These are phyloP conservation scores for Cheilosia grossa DNA, from an alignment of 2,888 invertebrate species.

Conservation along the genomic window DNA sequence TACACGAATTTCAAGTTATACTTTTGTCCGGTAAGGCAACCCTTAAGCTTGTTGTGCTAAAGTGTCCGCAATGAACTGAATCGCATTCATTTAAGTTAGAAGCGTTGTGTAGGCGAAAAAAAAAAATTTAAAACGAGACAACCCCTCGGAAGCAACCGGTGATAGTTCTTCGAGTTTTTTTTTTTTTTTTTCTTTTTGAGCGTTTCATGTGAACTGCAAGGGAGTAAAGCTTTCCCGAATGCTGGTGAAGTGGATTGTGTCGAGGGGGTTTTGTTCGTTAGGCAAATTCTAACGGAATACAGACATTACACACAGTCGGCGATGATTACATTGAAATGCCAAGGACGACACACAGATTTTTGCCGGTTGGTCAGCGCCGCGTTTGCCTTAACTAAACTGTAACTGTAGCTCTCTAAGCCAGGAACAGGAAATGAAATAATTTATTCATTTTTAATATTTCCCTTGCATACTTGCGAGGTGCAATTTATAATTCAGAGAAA, in stretches of 20 bases:
- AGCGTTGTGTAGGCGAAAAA: constrained; percentile 4
- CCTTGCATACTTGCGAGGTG: constrained; percentile 18
- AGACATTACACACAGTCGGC: constrained; percentile 19
- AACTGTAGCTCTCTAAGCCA: constrained; percentile 27
- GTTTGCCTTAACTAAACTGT: constrained; percentile 12
- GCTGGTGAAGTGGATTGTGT: too few species aligned
- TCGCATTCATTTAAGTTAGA: constrained; percentile 26
- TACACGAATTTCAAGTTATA: constrained; percentile 30
- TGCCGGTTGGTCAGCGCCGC: constrained; percentile 5
- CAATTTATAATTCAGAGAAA: constrained; percentile 52
- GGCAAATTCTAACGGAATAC: constrained; percentile 37
- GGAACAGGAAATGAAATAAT: constrained; percentile 61
- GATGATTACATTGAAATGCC: constrained; percentile 52
- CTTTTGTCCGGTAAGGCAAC: constrained; percentile 28
- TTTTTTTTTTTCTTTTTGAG: background rate
- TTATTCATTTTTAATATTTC: constrained; percentile 67
- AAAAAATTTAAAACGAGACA: background rate
- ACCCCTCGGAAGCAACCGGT: background rate
- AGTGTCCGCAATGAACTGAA: constrained; percentile 35
- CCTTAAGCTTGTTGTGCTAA: constrained; percentile 26
- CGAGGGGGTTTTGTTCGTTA: constrained; percentile 22
- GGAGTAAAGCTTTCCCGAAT: background rate
- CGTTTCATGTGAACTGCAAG: constrained; percentile 22
- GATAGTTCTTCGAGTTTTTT: constrained; percentile 18
- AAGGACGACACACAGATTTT: constrained; percentile 10